Base-by-base conservation (phyloP, 2,888 invertebrate genomes). In the Junonia oenone region DNA sequence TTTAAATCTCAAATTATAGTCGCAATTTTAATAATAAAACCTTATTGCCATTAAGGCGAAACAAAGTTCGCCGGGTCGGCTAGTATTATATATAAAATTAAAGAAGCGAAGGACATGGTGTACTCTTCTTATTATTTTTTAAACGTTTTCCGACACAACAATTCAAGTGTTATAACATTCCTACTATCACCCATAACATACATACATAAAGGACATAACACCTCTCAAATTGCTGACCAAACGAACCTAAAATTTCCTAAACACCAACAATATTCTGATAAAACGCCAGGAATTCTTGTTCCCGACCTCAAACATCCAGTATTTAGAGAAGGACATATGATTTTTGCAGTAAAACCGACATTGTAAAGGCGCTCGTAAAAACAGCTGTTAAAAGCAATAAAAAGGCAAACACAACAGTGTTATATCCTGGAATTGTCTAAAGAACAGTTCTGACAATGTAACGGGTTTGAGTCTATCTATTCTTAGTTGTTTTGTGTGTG, bases 291-390 rank as follows among this genome's bases (percentile, higher is more conserved):
- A 38, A 38, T 38, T 38, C n/a, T 38, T 6, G 5, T 38, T 13
- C 13, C 8, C 14, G 17, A 38, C 38, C 38, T 38, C 38, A 38
- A 38, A 17, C 38, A 5, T 22, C 14, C 6, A 13, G 13, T 13
- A 17, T 38, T 38, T 38, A 38, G 38, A 38, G 17, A 49, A 14
- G 31, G 22, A 46, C 29, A 49, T 45, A 55, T 54, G 51, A 61
- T 61, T 63, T 54, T 59, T 50, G 57, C 57, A 45, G 54, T 54
- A 51, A 40, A 62, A 57, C 56, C 54, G 51, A 56, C 55, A 58
- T 55, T 53, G 55, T 51, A 45, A 51, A 59, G 55, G 31, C 31
- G 56, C 54, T 59, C 63, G 62, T 63, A 61, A 59, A 63, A 60
- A 55, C 48, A n/a, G 58, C 53, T 53, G 55, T 61, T 57, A 51